Evolutionary conservation across 2,797 vertebrate genomes (phyloP), one percentile per base, ranked within the genome.

Genomic region (Kryptolebias ocellatus): DNA sequence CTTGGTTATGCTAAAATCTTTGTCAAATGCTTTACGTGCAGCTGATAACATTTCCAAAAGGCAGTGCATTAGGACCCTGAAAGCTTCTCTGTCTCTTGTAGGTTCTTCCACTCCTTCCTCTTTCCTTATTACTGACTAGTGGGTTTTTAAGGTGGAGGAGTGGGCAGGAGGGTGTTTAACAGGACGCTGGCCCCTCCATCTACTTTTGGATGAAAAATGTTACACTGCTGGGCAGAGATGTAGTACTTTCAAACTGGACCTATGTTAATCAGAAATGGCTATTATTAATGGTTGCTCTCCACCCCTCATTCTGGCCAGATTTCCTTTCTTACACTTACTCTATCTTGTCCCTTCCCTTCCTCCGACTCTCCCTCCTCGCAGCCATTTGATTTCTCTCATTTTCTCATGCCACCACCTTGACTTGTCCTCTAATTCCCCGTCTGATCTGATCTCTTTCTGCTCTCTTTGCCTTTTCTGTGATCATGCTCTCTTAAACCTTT

Each of bases 281-380:
- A 24, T 87, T 87, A 88, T 87, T 87, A 87, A 74, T 79, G 60
- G 10, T 65, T 70, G 34, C 54, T 72, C 58, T 57, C 53, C 57
- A 53, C 45, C 67, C 65, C 57, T 83, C 60, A 24, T 55, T 64
- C 59, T 74, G 55, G 57, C 31, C 54, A 54, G 39, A 29, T 59
- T 58, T 79, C 60, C 77, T 72, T 60, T 72, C 72, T 85, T 59
- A 60, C 67, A 39, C 15, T 42, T 50, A 59, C 11, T 11, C 37
- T 31, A 24, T 24, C 20, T 24, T 24, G 20, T 56, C 49, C 55
- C 67, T 75, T 60, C 70, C 60, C 60, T 47, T 44, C 60, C 12
- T 60, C 44, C 5, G 18, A 29, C n/a, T 3, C 18, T 61, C 54
- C 31, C 53, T 46, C 55, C 55, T 64, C 49, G 1, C 45, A 59